A percentile compares a stretch with the other conserved stretches of the same genome.
These are phyloP conservation scores for Pluvianellus socialis DNA, from an alignment of 2,113 vertebrate species.

Conservation along the genomic window DNA sequence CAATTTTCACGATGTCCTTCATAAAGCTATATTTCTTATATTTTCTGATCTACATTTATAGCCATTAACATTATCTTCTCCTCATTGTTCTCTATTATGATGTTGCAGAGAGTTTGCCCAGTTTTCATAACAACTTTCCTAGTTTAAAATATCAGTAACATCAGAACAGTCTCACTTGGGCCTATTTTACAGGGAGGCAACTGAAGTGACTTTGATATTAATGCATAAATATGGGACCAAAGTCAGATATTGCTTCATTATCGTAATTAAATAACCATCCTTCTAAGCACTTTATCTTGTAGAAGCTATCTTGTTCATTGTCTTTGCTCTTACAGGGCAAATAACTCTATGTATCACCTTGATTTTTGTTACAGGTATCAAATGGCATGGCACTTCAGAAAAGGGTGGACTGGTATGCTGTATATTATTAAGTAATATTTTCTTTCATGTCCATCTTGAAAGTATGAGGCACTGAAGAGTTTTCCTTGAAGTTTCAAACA, in stretches of 20 bases:
- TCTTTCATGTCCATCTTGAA: background rate
- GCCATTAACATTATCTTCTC: background rate
- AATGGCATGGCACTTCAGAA: background rate
- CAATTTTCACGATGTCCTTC: background rate
- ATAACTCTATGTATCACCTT: background rate
- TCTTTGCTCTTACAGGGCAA: background rate
- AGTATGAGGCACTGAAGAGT: background rate
- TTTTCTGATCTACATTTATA: background rate
- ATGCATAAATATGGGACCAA: background rate
- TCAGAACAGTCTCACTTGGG: background rate
- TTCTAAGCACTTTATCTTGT: background rate
- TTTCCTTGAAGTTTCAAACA: background rate
- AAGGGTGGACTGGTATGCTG: fast-evolving
- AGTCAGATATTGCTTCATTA: background rate
- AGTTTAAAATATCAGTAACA: background rate
- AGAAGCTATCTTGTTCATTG: background rate
- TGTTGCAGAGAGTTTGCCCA: background rate
- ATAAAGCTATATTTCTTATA: background rate
- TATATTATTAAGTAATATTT: background rate
- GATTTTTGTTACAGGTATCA: background rate
- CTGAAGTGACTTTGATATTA: background rate
- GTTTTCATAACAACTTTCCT: background rate
- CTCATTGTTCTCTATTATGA: background rate
- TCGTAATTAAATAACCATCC: background rate
- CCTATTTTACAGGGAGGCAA: background rate